Evolutionary conservation across 1,140 invertebrate species (phyloP), one percentile per base, ranked within the genome.

Genomic region (Drosophila pseudoobscura): DNA sequence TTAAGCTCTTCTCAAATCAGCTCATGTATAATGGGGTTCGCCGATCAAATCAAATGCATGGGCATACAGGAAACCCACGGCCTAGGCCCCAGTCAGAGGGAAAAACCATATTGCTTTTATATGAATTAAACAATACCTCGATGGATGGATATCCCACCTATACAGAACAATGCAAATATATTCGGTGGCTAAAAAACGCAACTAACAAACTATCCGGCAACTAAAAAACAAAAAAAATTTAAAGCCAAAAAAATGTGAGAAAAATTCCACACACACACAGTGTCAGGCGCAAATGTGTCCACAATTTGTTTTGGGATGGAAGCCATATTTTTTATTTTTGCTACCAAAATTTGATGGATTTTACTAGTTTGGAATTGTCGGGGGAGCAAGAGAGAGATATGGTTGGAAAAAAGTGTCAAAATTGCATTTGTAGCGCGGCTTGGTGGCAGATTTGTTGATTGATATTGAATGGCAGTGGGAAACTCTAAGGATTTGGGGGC

Each of bases 121-220:
- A 72, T 72, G 55, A 73, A 73, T 45, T 51, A 73, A 73, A 73
- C 50, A 72, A 72, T 56, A 44, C 50, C 50, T 56, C 63, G n/a
- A 50, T 68, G 50, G 43, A 50, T 31, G 31, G 31, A 31, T 31
- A 41, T 44, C 31, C 3, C 57, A 41, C 50, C 31, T 41, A 53
- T 13, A 29, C 44, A 43, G 31, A 22, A 62, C 35, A 41, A 46
- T 50, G 13, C 9, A n/a, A 17, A 11, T 15, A 11, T 13, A 8
- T 43, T 44, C 2, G 55, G 20, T 45, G 31, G 15, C 46, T 35
- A 31, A 60, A 63, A 63, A 64, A 64, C 24, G 11, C 35, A 65
- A 68, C 43, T 39, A 65, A 35, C 47, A 68, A 49, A 55, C 62
- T 9, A 35, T 20, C 50, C 44, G 26, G n/a, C 51, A 47, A 65